Evolutionary conservation across 1,140 invertebrate species (phyloP).

Genomic region (Nymphalis io): DNA sequence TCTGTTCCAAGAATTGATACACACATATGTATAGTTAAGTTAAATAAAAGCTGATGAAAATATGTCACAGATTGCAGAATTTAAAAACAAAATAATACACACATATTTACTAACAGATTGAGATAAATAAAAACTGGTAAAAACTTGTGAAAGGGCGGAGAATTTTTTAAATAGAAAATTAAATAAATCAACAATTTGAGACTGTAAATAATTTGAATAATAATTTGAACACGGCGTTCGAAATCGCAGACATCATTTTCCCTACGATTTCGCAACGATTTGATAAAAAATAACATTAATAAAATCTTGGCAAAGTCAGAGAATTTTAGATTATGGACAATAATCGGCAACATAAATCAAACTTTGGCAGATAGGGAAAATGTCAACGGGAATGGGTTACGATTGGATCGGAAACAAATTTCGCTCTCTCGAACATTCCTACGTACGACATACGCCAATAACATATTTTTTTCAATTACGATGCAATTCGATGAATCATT

Average conservation of each 20-base stretch:
- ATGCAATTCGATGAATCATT: conserved; percentile 30
- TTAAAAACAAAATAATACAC: too few relatives aligned
- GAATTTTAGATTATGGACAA: conserved; percentile 23
- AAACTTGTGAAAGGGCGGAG: too few relatives aligned
- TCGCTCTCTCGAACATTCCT: conserved; percentile 10
- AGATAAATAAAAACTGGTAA: too few relatives aligned
- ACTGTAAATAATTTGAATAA: too few relatives aligned
- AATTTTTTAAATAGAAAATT: too few relatives aligned
- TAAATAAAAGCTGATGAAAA: too few relatives aligned
- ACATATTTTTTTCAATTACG: conserved; percentile 29
- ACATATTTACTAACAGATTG: too few relatives aligned
- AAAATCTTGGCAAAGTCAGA: background rate
- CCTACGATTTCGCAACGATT: background rate
- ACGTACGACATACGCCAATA: conserved; percentile 19
- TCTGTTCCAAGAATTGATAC: too few relatives aligned
- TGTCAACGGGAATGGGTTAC: conserved; percentile 26
- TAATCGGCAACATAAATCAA: conserved; percentile 25
- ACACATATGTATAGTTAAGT: too few relatives aligned
- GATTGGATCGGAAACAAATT: conserved; percentile 27
- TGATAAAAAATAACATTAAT: conserved; percentile 59
- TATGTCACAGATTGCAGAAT: too few relatives aligned
- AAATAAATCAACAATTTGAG: too few relatives aligned
- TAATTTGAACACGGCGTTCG: too few relatives aligned
- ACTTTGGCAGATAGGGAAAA: conserved; percentile 22
- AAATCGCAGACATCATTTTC: background rate